phyloP scores from a whole-genome alignment of 2,113 vertebrate species.

The Trachemys scripta region DNA sequence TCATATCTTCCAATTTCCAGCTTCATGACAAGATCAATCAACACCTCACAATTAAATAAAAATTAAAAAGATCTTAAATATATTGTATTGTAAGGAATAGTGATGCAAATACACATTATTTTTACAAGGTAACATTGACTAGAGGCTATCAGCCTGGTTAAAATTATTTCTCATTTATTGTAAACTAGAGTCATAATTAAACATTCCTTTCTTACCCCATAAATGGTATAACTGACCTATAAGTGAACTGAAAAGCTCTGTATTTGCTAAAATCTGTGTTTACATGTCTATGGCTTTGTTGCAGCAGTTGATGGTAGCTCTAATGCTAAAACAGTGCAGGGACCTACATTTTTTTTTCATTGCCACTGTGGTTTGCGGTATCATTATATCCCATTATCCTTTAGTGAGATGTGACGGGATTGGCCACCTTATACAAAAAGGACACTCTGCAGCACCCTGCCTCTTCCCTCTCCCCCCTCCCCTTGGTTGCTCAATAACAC shows the following conservation, averaged over 20 bases:
- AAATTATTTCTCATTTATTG: background rate
- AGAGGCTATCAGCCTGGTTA: background rate
- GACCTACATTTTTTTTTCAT: background rate
- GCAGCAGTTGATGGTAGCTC: background rate
- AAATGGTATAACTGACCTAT: constrained; percentile 46
- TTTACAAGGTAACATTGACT: background rate
- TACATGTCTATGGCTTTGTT: constrained; percentile 4
- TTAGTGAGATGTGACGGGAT: background rate
- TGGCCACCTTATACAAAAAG: background rate
- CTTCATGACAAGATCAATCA: background rate
- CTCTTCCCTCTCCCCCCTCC: too few relatives aligned
- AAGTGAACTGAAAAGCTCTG: background rate
- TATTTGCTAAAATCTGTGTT: background rate
- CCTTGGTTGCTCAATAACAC: background rate
- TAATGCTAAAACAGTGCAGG: background rate
- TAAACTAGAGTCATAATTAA: background rate
- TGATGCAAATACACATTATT: background rate
- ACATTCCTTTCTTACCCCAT: constrained; percentile 15
- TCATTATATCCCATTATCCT: background rate
- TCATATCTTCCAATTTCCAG: background rate
- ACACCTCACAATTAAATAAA: background rate
- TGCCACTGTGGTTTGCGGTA: background rate
- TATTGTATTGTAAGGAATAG: background rate
- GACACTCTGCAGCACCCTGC: background rate
- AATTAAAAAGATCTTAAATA: background rate